phyloP scores from a whole-genome alignment of 2,113 vertebrate genomes.

The Cynocephalus volans region DNA sequence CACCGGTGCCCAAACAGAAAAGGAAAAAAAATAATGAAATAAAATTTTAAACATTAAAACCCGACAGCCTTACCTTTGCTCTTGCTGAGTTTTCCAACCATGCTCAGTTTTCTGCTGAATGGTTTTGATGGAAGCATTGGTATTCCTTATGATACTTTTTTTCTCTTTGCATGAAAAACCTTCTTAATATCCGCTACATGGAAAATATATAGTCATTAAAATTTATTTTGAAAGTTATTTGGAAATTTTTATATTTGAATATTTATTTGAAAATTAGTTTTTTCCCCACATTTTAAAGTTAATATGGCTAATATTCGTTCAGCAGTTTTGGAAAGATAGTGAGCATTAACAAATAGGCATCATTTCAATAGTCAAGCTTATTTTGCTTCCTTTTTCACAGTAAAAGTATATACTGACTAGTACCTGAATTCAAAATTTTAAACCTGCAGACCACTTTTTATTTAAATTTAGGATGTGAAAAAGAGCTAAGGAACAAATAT shows the following conservation, averaged over 20 bases:
- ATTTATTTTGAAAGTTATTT: not conserved
- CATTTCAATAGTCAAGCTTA: not conserved
- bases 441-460: not conserved
- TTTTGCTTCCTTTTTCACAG: not conserved
- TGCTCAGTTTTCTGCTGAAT: constrained; percentile 93
- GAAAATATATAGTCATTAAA: not conserved
- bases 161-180: constrained; percentile 91
- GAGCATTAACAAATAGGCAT: not conserved
- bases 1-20: too few species aligned
- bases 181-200: constrained; percentile 92
- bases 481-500: not conserved
- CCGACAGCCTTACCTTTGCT: constrained; percentile 89
- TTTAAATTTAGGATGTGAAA: not conserved
- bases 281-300: not conserved
- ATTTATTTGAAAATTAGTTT: not conserved
- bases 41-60: too few species aligned
- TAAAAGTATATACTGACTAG: not conserved
- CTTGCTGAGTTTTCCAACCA: constrained; percentile 91
- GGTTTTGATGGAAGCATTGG: constrained; percentile 92
- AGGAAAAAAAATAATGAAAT: too few species aligned
- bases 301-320: not conserved
- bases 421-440: not conserved
- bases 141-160: constrained; percentile 91
- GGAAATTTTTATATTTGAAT: too few species aligned
- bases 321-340: not conserved